These are phyloP conservation scores for Phoronis australis DNA, from an alignment of 2,888 invertebrate species.

Conservation along the genomic window DNA sequence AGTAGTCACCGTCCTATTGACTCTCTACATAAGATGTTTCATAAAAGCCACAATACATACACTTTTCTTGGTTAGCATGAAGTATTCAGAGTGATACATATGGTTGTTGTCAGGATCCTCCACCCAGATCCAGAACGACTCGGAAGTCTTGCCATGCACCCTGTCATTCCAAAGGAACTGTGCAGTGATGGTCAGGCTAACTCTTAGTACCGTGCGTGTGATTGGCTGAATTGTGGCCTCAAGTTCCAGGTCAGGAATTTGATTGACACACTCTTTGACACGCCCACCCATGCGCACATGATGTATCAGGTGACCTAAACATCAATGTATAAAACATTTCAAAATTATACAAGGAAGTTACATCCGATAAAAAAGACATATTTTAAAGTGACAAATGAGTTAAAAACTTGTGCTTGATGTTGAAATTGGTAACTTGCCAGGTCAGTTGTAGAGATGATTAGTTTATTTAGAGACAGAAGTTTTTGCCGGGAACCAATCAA, in stretches of 20 bases:
- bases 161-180: constrained; percentile 72
- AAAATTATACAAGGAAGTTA: no score
- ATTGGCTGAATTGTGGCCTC: constrained; percentile 89
- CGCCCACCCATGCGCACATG: constrained; percentile 70
- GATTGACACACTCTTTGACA: constrained; percentile 76
- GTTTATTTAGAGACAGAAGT: no score
- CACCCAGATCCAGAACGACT: constrained; percentile 96
- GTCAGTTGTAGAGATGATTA: no score
- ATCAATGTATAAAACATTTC: background rate
- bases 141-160: constrained; percentile 79
- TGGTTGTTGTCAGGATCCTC: constrained; percentile 91
- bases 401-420: no score
- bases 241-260: constrained; percentile 78
- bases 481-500: no score
- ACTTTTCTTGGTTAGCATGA: constrained; percentile 75
- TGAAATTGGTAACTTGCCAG: no score
- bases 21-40: no score
- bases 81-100: constrained; percentile 94
- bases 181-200: constrained; percentile 68
- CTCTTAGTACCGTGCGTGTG: constrained; percentile 71
- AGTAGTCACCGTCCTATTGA: no score
- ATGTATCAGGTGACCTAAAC: constrained; percentile 64
- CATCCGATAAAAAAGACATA: no score
- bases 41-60: no score
- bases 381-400: no score